A percentile compares a stretch with the other conserved stretches of the same genome.
phyloP scores from a whole-genome alignment of 2,113 vertebrate species.

The Indri indri region DNA sequence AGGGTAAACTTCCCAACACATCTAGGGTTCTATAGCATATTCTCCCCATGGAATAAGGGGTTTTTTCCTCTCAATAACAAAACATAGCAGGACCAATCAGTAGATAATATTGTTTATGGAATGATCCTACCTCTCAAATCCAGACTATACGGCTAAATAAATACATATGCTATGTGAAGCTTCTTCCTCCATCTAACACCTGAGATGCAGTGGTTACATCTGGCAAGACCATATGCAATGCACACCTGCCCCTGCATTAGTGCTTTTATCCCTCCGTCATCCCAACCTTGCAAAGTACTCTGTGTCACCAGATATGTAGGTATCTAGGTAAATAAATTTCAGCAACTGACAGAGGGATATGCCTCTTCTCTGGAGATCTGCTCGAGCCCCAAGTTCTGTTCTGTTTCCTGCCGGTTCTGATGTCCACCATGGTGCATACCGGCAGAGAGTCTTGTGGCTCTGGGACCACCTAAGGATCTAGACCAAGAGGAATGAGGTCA shows the following conservation, averaged over 20 bases:
- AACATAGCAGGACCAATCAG: background rate
- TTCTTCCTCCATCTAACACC: background rate
- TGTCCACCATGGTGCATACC: background rate
- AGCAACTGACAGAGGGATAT: background rate
- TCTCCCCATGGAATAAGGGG: background rate
- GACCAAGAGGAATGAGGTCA: background rate
- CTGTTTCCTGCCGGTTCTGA: background rate
- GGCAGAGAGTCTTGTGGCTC: background rate
- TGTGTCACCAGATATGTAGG: background rate
- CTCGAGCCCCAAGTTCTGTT: background rate
- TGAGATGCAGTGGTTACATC: background rate
- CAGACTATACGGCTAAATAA: background rate
- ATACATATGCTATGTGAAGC: background rate
- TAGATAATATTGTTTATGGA: background rate
- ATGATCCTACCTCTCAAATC: background rate
- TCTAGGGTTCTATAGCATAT: background rate
- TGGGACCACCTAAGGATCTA: background rate
- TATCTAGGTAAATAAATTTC: background rate
- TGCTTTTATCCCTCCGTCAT: background rate
- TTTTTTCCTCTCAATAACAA: background rate
- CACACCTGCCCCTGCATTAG: background rate
- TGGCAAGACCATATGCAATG: background rate
- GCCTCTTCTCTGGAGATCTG: background rate
- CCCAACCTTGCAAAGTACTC: background rate
- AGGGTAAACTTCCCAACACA: background rate